Conservation (phyloP, 2,797 vertebrate species). For the Coilia nasus region DNA sequence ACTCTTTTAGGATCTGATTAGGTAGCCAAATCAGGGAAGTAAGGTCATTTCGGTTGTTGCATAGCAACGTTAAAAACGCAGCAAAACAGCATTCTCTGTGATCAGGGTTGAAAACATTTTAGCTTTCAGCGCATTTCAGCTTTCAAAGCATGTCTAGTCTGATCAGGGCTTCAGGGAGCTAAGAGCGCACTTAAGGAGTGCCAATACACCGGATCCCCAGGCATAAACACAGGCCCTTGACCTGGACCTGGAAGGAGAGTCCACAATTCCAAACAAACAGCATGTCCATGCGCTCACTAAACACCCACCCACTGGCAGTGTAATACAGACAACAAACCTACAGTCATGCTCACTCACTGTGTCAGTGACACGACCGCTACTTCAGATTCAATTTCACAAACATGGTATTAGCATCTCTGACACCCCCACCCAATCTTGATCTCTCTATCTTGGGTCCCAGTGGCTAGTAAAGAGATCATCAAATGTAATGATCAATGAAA, state of each 20-base stretch:
- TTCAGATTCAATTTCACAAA: conserved; percentile 41
- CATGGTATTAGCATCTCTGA: conserved; percentile 47
- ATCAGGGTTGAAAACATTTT: no score
- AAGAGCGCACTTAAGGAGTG: background rate
- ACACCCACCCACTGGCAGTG: background rate
- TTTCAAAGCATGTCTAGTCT: no score
- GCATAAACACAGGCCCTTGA: no score
- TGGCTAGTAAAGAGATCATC: conserved; percentile 60
- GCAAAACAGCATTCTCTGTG: no score
- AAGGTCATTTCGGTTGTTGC: no score
- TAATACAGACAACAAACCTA: conserved; percentile 21
- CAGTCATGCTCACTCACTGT: background rate
- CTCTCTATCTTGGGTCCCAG: conserved; percentile 15
- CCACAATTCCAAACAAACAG: background rate
- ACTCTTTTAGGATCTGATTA: no score
- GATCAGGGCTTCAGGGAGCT: no score
- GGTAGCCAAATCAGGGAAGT: no score
- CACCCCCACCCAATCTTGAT: background rate
- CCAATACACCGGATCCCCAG: no score
- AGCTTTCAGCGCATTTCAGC: no score
- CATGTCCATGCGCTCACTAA: background rate
- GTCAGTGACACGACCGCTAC: background rate
- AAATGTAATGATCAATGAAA: conserved; percentile 66
- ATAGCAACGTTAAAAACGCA: no score
- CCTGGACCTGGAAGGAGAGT: no score